Evolutionary conservation across 2,888 invertebrate genomes (phyloP).

Genomic region (Fragum fragum): DNA sequence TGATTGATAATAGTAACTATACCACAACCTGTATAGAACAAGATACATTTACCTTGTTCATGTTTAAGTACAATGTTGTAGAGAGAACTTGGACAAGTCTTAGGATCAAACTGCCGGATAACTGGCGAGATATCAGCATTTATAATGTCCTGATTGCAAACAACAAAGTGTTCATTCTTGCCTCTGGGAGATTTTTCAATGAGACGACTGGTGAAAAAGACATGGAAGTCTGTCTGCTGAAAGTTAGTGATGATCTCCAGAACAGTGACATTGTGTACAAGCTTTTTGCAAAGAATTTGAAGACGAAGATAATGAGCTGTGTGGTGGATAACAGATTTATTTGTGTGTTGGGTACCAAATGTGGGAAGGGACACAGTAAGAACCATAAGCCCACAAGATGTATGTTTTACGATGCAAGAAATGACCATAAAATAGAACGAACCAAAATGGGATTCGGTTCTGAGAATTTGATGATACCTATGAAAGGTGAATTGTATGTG

Average conservation of each 20-base stretch:
- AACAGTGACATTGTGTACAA: slow-evolving; percentile 62
- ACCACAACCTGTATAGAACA: slow-evolving; percentile 33
- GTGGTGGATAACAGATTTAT: slow-evolving; percentile 65
- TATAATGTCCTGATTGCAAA: slow-evolving; percentile 67
- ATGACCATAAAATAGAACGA: slow-evolving; percentile 52
- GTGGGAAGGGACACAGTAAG: slow-evolving; percentile 40
- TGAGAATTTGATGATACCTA: slow-evolving; percentile 68
- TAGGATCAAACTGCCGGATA: slow-evolving; percentile 63
- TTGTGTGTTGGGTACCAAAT: slow-evolving; percentile 72
- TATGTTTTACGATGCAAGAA: slow-evolving; percentile 61
- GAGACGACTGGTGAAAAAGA: slow-evolving; percentile 32
- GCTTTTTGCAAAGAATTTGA: slow-evolving; percentile 66
- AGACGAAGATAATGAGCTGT: slow-evolving; percentile 66
- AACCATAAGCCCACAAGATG: slow-evolving; percentile 59
- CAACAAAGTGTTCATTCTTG: slow-evolving; percentile 66
- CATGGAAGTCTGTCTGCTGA: slow-evolving; percentile 66
- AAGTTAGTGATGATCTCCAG: slow-evolving; percentile 62
- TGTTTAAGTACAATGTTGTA: slow-evolving; percentile 67
- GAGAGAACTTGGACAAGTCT: slow-evolving; percentile 73
- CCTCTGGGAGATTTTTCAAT: slow-evolving; percentile 52
- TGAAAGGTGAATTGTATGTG: slow-evolving; percentile 67
- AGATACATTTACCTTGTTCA: slow-evolving; percentile 48
- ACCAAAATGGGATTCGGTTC: slow-evolving; percentile 60
- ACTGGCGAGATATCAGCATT: slow-evolving; percentile 62
- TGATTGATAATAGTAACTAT: slow-evolving; percentile 65